Conservation (phyloP, 2,797 vertebrate species). For the Jordanella pulchra region DNA sequence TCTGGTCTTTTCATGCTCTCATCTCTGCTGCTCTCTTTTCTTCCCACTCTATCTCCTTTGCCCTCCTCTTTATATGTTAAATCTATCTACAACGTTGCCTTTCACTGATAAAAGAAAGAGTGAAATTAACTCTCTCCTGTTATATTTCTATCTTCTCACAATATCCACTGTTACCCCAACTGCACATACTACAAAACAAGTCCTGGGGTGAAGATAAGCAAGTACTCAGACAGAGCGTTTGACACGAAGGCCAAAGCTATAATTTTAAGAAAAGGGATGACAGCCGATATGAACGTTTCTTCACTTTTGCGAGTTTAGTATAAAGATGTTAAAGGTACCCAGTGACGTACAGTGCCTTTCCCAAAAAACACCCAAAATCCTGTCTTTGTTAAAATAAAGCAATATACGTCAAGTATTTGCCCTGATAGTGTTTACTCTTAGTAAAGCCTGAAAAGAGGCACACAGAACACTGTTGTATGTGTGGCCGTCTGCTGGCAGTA, state of each 20-base stretch:
- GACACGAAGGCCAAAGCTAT: background rate
- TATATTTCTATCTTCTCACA: background rate
- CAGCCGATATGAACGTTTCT: background rate
- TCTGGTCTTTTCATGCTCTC: background rate
- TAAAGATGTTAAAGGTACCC: background rate
- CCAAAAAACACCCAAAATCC: too few relatives aligned
- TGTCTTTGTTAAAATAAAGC: too few relatives aligned
- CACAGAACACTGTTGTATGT: too few relatives aligned
- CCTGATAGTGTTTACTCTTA: too few relatives aligned
- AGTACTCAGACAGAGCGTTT: background rate
- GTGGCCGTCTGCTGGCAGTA: too few relatives aligned
- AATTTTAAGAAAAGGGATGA: constrained; percentile 5
- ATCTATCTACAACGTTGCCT: background rate
- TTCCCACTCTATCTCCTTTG: constrained; percentile 2
- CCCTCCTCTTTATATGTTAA: background rate
- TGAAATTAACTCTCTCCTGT: background rate
- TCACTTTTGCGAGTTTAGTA: background rate
- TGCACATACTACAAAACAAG: background rate
- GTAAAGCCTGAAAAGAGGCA: too few relatives aligned
- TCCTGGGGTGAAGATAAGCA: background rate
- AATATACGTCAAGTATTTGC: too few relatives aligned
- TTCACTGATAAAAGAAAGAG: background rate
- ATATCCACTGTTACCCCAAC: background rate
- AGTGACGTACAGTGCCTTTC: too few relatives aligned
- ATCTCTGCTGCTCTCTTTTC: background rate